Base-by-base conservation (phyloP, 2,113 vertebrate genomes). In the Porphyrio hochstetteri region DNA sequence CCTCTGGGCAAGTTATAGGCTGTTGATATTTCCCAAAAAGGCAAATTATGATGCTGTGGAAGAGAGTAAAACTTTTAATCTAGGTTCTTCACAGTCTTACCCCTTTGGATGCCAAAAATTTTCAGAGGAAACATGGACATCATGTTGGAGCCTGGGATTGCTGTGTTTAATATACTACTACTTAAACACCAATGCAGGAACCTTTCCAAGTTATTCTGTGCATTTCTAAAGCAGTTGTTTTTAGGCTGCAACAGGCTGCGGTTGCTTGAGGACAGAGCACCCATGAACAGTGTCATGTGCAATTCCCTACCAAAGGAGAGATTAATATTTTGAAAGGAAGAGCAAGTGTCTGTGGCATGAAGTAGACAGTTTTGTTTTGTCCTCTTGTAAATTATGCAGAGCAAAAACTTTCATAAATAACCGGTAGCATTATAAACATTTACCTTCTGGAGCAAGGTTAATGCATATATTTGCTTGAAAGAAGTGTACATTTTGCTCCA, bases 341-440 rank as follows among this genome's bases (percentile, higher is more conserved):
- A 70, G 16, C 40, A 27, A 65, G 8, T 7, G 35, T 71, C 33
- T 44, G 11, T 57, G 33, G 50, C 46, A 75, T 78, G 55, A n/a
- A 91, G 75, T 15, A 85, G 70, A 60, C 64, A 68, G 80, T 14
- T 38, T 70, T 85, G 52, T 79, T 86, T 84, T 75, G 64, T 90
- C 63, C 69, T 96, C 9, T 88, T 93, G 57, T 90, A 88, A 97
- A 96, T 94, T 81, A 94, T 84, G 56, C 67, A 95, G 87, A 25
- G 68, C 55, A 88, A 90, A 93, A 82, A 42, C 77, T 91, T 92
- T 83, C 87, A 95, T 93, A 93, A 94, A 90, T 95, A 95, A 95
- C 57, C 40, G 69, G 65, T 86, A 88, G 71, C 64, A 56, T 42
- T 90, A 77, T 79, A 96, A 95, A 93, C 90, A 95, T 93, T 91